These are phyloP conservation scores for Helogale parvula DNA, from an alignment of 2,113 vertebrate species.

Conservation along the genomic window DNA sequence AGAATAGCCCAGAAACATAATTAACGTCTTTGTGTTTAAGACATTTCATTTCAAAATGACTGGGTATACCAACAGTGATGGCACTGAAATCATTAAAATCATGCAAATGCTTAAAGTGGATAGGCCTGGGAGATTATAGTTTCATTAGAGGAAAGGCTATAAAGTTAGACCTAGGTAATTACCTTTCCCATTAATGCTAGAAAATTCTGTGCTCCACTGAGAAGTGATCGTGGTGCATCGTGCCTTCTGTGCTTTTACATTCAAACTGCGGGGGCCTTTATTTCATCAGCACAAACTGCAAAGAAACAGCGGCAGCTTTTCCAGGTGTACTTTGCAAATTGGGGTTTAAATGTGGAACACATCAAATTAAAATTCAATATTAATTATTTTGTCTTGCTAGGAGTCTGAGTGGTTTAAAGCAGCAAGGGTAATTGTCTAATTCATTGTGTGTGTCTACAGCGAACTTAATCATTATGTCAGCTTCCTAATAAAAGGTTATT, in stretches of 20 bases:
- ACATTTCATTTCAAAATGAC: slow-evolving; percentile 82
- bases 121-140: slow-evolving; percentile 91
- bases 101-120: slow-evolving; percentile 90
- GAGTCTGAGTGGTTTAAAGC: slow-evolving; percentile 93
- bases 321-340: slow-evolving; percentile 97
- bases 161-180: slow-evolving; percentile 92
- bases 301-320: slow-evolving; percentile 91
- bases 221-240: slow-evolving; percentile 87
- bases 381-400: slow-evolving; percentile 97
- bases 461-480: slow-evolving; percentile 99
- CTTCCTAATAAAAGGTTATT: slow-evolving; percentile 99
- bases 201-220: slow-evolving; percentile 92
- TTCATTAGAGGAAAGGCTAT: slow-evolving; percentile 92
- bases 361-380: slow-evolving; percentile 99
- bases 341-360: slow-evolving; percentile 96
- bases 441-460: slow-evolving; percentile 94
- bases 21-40: slow-evolving; percentile 85
- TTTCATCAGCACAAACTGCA: slow-evolving; percentile 94
- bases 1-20: slow-evolving; percentile 84
- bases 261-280: slow-evolving; percentile 92
- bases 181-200: slow-evolving; percentile 91
- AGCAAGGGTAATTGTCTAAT: slow-evolving; percentile 97
- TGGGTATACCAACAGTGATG: slow-evolving; percentile 84
- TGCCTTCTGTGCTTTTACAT: slow-evolving; percentile 89
- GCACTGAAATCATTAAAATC: slow-evolving; percentile 89